Percentiles rank a stretch among this genome's conserved stretches.
Evolutionary conservation across 2,113 vertebrate species (phyloP).

Genomic region (Pantherophis guttatus): DNA sequence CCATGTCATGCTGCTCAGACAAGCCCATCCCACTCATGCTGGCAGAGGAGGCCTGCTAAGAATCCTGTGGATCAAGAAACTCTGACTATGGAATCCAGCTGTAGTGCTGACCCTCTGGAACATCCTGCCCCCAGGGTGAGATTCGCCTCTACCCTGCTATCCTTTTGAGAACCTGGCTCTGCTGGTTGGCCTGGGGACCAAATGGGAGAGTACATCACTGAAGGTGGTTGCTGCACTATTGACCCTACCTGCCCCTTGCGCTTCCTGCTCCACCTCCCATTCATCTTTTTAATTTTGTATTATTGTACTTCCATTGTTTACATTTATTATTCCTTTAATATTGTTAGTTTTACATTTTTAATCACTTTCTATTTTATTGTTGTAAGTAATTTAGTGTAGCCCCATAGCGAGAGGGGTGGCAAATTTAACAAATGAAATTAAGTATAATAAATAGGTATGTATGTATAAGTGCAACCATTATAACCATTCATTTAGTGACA

Average conservation of each 20-base stretch:
- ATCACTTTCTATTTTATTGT: neutral
- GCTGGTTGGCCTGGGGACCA: neutral
- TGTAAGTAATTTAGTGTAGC: neutral
- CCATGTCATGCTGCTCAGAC: neutral
- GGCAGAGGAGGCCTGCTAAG: neutral
- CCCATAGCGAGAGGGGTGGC: neutral
- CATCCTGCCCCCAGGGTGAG: neutral
- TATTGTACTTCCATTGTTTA: neutral
- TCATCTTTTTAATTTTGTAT: neutral
- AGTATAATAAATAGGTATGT: neutral
- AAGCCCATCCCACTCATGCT: neutral
- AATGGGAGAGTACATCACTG: neutral
- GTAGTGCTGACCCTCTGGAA: neutral
- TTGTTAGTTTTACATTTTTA: neutral
- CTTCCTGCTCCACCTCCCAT: neutral
- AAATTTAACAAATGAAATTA: neutral
- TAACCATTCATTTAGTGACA: neutral
- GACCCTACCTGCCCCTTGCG: fast-evolving
- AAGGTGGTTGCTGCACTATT: neutral
- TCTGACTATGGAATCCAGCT: neutral
- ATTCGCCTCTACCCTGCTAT: neutral
- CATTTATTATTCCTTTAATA: neutral
- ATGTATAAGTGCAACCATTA: neutral
- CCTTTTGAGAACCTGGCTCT: neutral
- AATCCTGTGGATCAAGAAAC: no score